Evolutionary conservation across 2,113 vertebrate genomes (phyloP).

Genomic region (Hyaena hyaena): DNA sequence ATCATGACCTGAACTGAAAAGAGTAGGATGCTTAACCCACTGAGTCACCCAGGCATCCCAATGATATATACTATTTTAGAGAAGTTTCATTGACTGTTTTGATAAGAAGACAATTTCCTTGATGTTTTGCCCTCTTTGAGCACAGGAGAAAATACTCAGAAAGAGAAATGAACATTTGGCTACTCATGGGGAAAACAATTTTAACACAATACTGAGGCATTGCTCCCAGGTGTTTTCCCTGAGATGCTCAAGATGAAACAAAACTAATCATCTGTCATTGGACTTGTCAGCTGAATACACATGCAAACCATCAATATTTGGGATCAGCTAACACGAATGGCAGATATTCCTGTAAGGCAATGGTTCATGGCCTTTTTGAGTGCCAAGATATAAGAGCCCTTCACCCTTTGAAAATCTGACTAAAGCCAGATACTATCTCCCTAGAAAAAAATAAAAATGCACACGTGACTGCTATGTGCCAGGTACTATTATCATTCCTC

Average conservation of each 20-base stretch:
- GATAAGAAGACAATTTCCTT: background rate
- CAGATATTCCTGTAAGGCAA: slow-evolving; percentile 22
- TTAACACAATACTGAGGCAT: slow-evolving; percentile 13
- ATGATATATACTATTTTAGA: background rate
- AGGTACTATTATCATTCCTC: background rate
- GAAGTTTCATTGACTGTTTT: background rate
- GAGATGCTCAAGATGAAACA: background rate
- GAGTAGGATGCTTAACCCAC: too few relatives aligned
- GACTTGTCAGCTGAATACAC: background rate
- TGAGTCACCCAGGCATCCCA: too few relatives aligned
- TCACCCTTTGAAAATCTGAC: background rate
- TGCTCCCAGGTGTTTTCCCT: background rate
- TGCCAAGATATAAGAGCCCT: background rate
- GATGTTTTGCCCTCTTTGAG: background rate
- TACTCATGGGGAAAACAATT: background rate
- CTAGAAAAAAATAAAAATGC: background rate
- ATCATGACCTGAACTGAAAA: too few relatives aligned
- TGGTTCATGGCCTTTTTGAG: background rate
- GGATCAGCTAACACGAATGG: background rate
- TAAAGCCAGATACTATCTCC: background rate
- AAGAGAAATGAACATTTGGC: slow-evolving; percentile 1
- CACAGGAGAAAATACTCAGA: background rate
- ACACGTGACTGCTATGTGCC: background rate
- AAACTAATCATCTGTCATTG: background rate
- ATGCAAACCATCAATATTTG: background rate